Evolutionary conservation across 2,113 vertebrate species (phyloP), one percentile per base, ranked within the genome.

Genomic region (Myodes glareolus): DNA sequence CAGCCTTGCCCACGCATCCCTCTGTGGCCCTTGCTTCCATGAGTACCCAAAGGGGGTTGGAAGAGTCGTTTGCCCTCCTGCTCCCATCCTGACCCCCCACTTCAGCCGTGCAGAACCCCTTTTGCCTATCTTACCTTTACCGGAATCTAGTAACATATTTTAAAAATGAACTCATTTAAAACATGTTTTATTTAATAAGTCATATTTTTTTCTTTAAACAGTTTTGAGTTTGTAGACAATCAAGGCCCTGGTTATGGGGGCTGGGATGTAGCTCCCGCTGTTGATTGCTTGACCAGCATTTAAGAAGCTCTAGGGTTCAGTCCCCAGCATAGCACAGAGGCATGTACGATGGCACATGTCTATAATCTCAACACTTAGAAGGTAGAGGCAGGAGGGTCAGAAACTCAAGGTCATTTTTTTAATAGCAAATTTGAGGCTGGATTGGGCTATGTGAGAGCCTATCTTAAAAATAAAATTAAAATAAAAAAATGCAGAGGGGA

Each of bases 1-100:
- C 1, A 3, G 31, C 2, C 1, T 7, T 0, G 2, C 23, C 4
- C 9, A 50, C 23, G 36, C 31, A 87, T 1, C 14, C 14, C 45
- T 50, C 85, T 8, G 16, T 42, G 61, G 14, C 81, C 29, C 27
- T 31, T 67, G 13, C 31, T 75, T 19, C 9, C 13, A 5, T n/a
- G 31, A n/a, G 16, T 75, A 23, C 29, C 63, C 11, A 25, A n/a
- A 27, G 31, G 8, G 17, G 12, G 17, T 47, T 27, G 39, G 31
- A 23, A 6, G 21, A 6, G 13, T 4, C 27, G 31, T 11, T 33
- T 10, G 2, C 12, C 13, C 17, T 70, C 47, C 4, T 36, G 25
- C 19, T 16, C 14, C 21, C 0, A 7, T 55, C 36, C n/a, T 0
- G 1, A 6, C 11, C 19, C 52, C 6, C 7, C 8, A 75, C 3